Conservation (phyloP, 1,140 invertebrate genomes). For the Aporrectodea caliginosa region DNA sequence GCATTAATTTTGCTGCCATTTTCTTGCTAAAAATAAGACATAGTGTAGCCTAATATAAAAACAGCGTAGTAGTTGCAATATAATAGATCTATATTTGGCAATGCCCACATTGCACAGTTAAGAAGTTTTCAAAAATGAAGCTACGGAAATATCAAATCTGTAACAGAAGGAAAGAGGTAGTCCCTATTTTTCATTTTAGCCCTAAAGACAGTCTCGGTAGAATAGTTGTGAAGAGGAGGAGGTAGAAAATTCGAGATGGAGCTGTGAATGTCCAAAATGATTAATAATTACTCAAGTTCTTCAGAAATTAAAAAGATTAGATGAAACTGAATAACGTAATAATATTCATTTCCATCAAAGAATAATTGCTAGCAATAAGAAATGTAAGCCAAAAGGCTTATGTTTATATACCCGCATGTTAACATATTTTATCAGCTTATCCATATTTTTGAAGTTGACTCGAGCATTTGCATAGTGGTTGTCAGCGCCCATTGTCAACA, state of each 20-base stretch:
- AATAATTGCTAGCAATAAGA: neutral
- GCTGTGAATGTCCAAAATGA: neutral
- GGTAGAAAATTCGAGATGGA: too few species aligned
- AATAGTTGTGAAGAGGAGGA: too few species aligned
- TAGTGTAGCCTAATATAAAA: too few species aligned
- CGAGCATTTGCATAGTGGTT: slow-evolving; percentile 83
- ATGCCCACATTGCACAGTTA: neutral
- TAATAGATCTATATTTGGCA: neutral
- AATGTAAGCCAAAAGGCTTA: too few species aligned
- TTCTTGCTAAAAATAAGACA: slow-evolving; percentile 54
- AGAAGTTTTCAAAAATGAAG: too few species aligned
- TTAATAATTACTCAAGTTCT: neutral
- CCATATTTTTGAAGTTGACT: slow-evolving; percentile 80
- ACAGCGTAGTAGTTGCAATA: neutral
- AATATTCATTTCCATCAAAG: neutral
- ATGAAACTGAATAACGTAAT: neutral
- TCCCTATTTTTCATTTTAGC: neutral
- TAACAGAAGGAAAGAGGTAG: neutral
- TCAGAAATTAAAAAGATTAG: neutral
- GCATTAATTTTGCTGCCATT: slow-evolving; percentile 67
- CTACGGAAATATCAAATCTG: too few species aligned
- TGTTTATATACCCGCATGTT: slow-evolving; percentile 60
- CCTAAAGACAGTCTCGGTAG: neutral
- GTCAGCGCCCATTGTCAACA: slow-evolving; percentile 90
- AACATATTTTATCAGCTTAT: slow-evolving; percentile 75